Percentiles rank a stretch among this genome's conserved stretches.
phyloP scores from a whole-genome alignment of 2,797 vertebrate genomes.

The Vultur gryphus region DNA sequence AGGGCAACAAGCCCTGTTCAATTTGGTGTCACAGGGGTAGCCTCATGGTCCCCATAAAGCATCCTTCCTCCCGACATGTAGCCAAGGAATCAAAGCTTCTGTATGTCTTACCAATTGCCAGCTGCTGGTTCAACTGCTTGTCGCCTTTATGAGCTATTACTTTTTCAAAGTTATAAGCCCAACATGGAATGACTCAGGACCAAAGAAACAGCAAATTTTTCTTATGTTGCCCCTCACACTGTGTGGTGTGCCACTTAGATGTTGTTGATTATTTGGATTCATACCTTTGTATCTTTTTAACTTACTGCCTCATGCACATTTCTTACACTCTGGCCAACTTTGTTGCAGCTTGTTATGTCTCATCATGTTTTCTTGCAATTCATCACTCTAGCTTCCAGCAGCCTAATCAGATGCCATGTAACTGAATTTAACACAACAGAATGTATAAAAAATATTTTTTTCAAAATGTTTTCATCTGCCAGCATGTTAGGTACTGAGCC shows the following conservation, averaged over 20 bases:
- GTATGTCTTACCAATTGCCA: not conserved
- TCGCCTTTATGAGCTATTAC: not conserved
- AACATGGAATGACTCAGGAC: not conserved
- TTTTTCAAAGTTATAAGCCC: not conserved
- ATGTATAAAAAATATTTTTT: constrained; percentile 45
- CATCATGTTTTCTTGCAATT: constrained; percentile 35
- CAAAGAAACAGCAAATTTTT: not conserved
- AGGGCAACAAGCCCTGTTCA: not conserved
- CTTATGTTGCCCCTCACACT: not conserved
- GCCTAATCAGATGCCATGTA: constrained; percentile 10
- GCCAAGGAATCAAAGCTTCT: not conserved
- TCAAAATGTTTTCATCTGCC: constrained; percentile 43
- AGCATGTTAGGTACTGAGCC: constrained; percentile 48
- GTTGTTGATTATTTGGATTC: not conserved
- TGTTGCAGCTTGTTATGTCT: constrained; percentile 10
- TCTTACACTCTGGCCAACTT: not conserved
- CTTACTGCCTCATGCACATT: not conserved
- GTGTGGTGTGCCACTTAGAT: not conserved
- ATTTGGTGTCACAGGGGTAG: not conserved
- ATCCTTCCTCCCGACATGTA: not conserved
- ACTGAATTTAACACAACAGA: constrained; percentile 58
- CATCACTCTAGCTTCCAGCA: constrained; percentile 12
- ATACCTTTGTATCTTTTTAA: not conserved
- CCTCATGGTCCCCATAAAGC: not conserved
- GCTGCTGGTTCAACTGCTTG: not conserved